Base-by-base conservation (phyloP, 2,888 invertebrate species). In the Proisotoma minuta region DNA sequence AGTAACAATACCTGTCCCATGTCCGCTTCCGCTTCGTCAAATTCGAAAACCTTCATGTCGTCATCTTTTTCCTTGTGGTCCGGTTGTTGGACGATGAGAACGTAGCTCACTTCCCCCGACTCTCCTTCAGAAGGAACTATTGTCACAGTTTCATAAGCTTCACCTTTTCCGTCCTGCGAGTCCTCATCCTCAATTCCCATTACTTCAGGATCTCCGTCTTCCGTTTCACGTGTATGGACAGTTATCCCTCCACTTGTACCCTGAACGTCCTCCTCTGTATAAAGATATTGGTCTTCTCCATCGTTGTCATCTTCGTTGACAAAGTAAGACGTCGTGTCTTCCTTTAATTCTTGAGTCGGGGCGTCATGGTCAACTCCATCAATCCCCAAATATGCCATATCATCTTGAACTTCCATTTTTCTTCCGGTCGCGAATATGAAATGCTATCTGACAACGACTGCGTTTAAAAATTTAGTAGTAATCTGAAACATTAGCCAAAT, bases 101-200 rank as follows among this genome's bases (percentile, higher is more conserved):
- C 89, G 76, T 92, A 93, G 79, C 89, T 91, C 34, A 92, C 84
- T 79, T 92, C 91, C 1, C 88, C 88, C 26, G 84, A 83, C 73
- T 84, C 84, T 0, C 83, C 82, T 68, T 89, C 88, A 0, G 90
- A 86, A 0, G 91, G 91, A 53, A 92, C 86, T 67, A 92, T 84
- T 1, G 91, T 90, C 0, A 92, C 88, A 0, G 66, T 65, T 40
- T 62, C 63, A 40, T 66, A 64, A 0, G 60, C 47, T 22, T 68
- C 66, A 23, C 65, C 66, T 50, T 60, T 62, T 8, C 52, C 58
- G 18, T 51, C 28, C 27, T 63, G 60, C 10, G 29, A 59, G 22
- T 66, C 66, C 3, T 56, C 62, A 23, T 65, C 70, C 4, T 68
- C 66, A 10, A 66, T 66, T 3, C 65, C 70, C 22, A 70, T 18